These are phyloP conservation scores for Kradibia gibbosae DNA, from an alignment of 1,140 invertebrate species.

Conservation along the genomic window DNA sequence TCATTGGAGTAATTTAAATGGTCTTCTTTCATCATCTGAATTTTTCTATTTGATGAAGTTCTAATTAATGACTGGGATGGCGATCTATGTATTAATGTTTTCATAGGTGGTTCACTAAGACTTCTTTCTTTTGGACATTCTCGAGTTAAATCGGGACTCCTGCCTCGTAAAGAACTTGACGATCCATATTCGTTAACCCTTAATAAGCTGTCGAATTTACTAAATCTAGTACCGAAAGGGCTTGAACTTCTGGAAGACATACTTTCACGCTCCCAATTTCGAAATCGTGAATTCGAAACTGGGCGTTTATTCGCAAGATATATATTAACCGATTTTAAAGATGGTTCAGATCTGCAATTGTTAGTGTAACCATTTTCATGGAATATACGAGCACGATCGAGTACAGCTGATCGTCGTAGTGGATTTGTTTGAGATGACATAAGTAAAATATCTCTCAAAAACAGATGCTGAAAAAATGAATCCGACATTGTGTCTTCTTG, in stretches of 20 bases:
- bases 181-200: conserved; percentile 64
- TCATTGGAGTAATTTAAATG: conserved; percentile 54
- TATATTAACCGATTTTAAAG: conserved; percentile 74
- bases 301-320: conserved; percentile 81
- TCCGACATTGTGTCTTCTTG: conserved; percentile 75
- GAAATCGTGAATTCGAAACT: conserved; percentile 81
- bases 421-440: conserved; percentile 62
- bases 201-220: conserved; percentile 66
- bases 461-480: conserved; percentile 81
- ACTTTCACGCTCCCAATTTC: conserved; percentile 76
- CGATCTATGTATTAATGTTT: conserved; percentile 60
- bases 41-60: conserved; percentile 79
- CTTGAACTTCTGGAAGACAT: conserved; percentile 70
- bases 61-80: conserved; percentile 75
- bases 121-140: conserved; percentile 66
- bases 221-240: conserved; percentile 63
- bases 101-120: conserved; percentile 70
- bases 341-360: conserved; percentile 72
- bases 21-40: conserved; percentile 71
- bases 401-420: conserved; percentile 73
- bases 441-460: conserved; percentile 72
- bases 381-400: conserved; percentile 78
- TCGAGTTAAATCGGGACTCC: conserved; percentile 60
- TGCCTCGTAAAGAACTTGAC: conserved; percentile 54
- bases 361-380: conserved; percentile 69